Conservation (phyloP, 2,888 invertebrate genomes). For the Acronicta psi region DNA sequence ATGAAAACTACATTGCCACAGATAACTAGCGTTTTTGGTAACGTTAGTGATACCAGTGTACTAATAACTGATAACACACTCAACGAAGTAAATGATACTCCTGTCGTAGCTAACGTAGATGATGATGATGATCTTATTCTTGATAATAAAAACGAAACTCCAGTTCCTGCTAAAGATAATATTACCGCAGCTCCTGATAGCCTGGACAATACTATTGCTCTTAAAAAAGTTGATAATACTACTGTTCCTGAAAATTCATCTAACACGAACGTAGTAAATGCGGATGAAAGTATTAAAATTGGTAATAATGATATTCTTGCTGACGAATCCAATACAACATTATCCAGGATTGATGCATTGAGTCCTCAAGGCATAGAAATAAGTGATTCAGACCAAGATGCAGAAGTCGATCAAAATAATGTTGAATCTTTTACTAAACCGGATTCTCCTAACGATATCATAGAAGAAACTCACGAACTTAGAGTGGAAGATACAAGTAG, state of each 20-base stretch:
- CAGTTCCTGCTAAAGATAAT: background rate
- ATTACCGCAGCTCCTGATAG: background rate
- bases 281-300: background rate
- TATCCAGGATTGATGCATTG: conserved; percentile 7
- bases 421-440: background rate
- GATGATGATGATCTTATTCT: conserved; percentile 1
- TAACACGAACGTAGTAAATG: background rate
- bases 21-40: conserved; percentile 60
- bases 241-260: background rate
- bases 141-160: too few relatives aligned
- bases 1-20: conserved; percentile 42
- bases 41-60: conserved; percentile 33
- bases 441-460: too few relatives aligned
- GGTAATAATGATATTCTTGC: background rate
- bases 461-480: background rate
- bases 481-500: background rate
- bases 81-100: too few relatives aligned
- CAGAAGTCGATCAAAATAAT: background rate
- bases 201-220: too few relatives aligned
- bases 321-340: conserved; percentile 18
- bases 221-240: background rate
- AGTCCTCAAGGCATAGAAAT: background rate
- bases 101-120: background rate
- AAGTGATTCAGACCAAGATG: background rate
- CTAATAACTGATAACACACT: background rate